Evolutionary conservation across 1,140 invertebrate species (phyloP), one percentile per base, ranked within the genome.

Genomic region (Panagrolaimus sp.): DNA sequence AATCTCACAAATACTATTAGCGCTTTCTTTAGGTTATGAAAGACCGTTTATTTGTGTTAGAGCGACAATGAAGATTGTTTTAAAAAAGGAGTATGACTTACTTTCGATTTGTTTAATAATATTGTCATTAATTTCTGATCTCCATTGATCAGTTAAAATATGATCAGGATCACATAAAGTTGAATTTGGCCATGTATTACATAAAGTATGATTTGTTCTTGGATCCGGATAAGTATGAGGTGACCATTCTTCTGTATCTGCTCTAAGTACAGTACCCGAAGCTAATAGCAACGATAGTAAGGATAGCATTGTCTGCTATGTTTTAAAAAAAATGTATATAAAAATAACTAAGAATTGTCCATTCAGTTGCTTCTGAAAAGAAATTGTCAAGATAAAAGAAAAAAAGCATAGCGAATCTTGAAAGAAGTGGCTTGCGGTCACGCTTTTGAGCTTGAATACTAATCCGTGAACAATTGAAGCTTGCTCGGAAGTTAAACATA

Each of bases 91-190:
- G 15, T 46, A 66, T 64, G 48, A 76, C 76, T 75, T 72, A 79
- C 77, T 76, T 55, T 64, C 32, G 32, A 71, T 68, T 67, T 76
- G 73, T 48, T 43, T 70, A 14, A 73, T 68, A n/a, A 78, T 72
- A 64, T 76, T 80, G 12, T 71, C 44, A 52, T 78, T 74, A 48
- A 78, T 81, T 44, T 72, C 68, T 9, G 43, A 44, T 52, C 77
- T 67, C 77, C 77, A 78, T 52, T 80, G 72, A 46, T 78, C 77
- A n/a, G 77, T 81, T 38, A 78, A 63, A 46, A 78, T 78, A 58
- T 78, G 77, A 63, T 78, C 77, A 17, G 77, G 77, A 63, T 78
- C 77, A 45, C 77, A 78, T 17, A 78, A 70, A 15, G 77, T 80
- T 17, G 77, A 81, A 62, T 78, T 78, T 44, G 38, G 62, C 76